A percentile compares a stretch with the other conserved stretches of the same genome.
Conservation (phyloP, 1,140 invertebrate species). For the Anastatus disparis region DNA sequence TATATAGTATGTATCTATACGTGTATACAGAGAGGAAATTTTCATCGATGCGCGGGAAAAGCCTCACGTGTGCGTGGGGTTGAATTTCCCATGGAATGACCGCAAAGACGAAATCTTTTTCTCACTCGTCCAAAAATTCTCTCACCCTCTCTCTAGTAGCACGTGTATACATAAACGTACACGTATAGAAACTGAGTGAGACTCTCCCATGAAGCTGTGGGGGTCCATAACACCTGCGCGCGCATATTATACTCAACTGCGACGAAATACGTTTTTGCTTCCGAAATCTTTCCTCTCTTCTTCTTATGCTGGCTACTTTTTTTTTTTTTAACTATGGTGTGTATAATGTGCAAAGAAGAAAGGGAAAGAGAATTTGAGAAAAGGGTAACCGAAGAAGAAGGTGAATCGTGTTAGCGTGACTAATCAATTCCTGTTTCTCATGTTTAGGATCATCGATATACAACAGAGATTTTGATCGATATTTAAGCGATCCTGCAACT, state of each 20-base stretch:
- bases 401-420: slow-evolving; percentile 43
- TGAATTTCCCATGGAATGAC: slow-evolving; percentile 47
- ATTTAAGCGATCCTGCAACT: slow-evolving; percentile 17
- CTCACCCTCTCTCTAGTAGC: slow-evolving; percentile 31
- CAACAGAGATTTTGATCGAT: slow-evolving; percentile 25
- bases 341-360: not conserved
- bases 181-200: not conserved
- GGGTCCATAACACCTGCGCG: slow-evolving; percentile 51
- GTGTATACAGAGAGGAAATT: too few relatives aligned
- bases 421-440: slow-evolving; percentile 54
- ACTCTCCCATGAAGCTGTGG: slow-evolving; percentile 49
- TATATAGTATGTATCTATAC: not conserved
- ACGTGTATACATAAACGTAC: slow-evolving; percentile 14
- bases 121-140: slow-evolving; percentile 23
- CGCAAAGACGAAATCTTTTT: slow-evolving; percentile 44
- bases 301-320: slow-evolving; percentile 24
- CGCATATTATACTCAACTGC: too few relatives aligned
- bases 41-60: slow-evolving; percentile 24
- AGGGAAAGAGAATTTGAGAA: slow-evolving; percentile 31
- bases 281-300: too few relatives aligned
- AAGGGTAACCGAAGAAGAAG: slow-evolving; percentile 48
- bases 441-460: slow-evolving; percentile 47
- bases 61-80: slow-evolving; percentile 4
- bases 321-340: too few relatives aligned
- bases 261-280: slow-evolving; percentile 26